Evolutionary conservation across 2,888 invertebrate genomes (phyloP).

Genomic region (Agriotes lineatus): DNA sequence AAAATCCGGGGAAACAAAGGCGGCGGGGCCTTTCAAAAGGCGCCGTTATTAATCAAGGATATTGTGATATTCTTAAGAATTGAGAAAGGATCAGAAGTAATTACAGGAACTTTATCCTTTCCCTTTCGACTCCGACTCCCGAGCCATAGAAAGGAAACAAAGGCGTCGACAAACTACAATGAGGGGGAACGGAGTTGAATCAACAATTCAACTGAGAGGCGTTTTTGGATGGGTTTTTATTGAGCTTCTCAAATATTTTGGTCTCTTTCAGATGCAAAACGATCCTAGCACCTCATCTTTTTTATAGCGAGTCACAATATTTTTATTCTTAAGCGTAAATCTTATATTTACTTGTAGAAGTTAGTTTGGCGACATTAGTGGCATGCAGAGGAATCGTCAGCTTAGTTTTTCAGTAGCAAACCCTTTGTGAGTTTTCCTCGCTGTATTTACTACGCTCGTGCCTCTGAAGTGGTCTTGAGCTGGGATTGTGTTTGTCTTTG

Average conservation of each 20-base stretch:
- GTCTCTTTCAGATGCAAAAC: constrained; percentile 5
- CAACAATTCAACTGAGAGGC: constrained; percentile 39
- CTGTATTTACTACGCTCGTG: no score
- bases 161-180: constrained; percentile 45
- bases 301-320: no score
- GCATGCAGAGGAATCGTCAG: no score
- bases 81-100: constrained; percentile 35
- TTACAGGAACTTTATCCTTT: constrained; percentile 37
- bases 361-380: no score
- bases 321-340: no score
- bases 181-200: constrained; percentile 44
- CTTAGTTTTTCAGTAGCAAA: no score
- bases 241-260: constrained; percentile 7
- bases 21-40: constrained; percentile 6
- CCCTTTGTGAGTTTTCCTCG: no score
- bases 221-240: constrained; percentile 19
- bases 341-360: no score
- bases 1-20: constrained; percentile 12
- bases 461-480: no score
- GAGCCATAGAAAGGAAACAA: constrained; percentile 39
- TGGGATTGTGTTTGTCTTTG: no score
- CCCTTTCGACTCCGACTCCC: constrained; percentile 28
- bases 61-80: constrained; percentile 25
- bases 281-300: background rate
- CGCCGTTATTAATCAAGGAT: constrained; percentile 24